Conservation (phyloP, 2,797 vertebrate genomes). For the Siniperca scherzeri region DNA sequence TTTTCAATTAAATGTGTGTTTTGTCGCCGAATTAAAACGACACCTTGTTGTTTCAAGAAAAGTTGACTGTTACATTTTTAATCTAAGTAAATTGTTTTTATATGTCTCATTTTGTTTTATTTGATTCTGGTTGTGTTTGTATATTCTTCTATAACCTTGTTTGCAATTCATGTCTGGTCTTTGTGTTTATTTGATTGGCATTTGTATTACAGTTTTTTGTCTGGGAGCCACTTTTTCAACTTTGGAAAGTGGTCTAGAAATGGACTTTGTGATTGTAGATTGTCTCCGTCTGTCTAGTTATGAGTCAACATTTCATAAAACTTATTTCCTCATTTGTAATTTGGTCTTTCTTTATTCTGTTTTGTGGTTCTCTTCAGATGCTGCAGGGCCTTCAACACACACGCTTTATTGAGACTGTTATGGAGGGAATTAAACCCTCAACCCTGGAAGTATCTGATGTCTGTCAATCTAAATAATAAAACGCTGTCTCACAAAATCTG, state of each 20-base stretch:
- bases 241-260: conserved; percentile 14
- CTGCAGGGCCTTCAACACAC: neutral
- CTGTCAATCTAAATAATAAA: neutral
- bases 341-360: neutral
- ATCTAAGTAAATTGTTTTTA: conserved; percentile 31
- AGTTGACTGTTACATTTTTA: neutral
- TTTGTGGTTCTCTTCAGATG: neutral
- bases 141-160: conserved; percentile 3
- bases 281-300: conserved; percentile 7
- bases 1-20: conserved; percentile 44
- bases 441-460: neutral
- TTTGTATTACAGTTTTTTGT: conserved; percentile 28
- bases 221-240: conserved; percentile 17
- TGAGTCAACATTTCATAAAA: conserved; percentile 14
- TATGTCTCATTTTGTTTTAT: neutral
- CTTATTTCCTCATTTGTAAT: neutral
- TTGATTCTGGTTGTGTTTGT: neutral
- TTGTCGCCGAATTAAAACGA: conserved; percentile 46
- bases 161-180: conserved; percentile 14
- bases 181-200: conserved; percentile 20
- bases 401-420: neutral
- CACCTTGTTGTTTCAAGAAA: conserved; percentile 23
- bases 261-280: conserved; percentile 45
- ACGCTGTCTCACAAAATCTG: neutral
- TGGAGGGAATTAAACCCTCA: neutral